Base-by-base conservation (phyloP, 2,797 vertebrate species). In the Gephyroberyx darwinii region DNA sequence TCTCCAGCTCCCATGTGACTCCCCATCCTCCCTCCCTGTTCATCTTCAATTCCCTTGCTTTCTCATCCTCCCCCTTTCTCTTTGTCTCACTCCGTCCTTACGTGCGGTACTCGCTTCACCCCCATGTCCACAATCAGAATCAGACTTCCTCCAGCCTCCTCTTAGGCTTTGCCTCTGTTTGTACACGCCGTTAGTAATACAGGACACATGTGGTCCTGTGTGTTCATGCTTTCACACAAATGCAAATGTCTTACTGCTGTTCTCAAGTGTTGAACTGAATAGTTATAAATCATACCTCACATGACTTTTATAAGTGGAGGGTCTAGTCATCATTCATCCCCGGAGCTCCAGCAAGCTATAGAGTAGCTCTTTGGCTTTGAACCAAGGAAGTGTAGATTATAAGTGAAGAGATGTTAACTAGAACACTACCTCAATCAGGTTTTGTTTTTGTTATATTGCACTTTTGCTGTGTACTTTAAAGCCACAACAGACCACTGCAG, bases 1-100 rank as follows among this genome's bases (percentile, higher is more conserved):
- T 80, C 80, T 80, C 51, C 48, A 30, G 77, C 55, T 87, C 52
- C 67, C 85, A 84, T 61, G 62, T 86, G 86, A 84, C 77, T 84
- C 72, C 74, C 19, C 71, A 81, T 75, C 61, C 64, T 68, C 63
- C 55, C 63, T 70, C 69, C 52, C 59, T 72, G 72, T 84, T 90
- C 58, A 41, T 74, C 74, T 67, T 83, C 59, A 65, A 61, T 70
- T 31, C 12, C 58, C 9, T 65, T 5, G 8, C 54, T 54, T 74
- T 71, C 45, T 68, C 74, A 47, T 45, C 50, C 14, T 20, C 48
- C 37, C 59, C 43, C 47, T 13, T 6, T 65, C 54, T 47, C 50
- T 58, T 48, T 63, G 67, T 76, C 70, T 58, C 33, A 17, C 52
- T 64, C 71, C 60, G 16, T 61, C 71, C 60, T 20, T 52, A 48